Conservation (phyloP, 2,888 invertebrate species). For the Brachycybe producta region DNA sequence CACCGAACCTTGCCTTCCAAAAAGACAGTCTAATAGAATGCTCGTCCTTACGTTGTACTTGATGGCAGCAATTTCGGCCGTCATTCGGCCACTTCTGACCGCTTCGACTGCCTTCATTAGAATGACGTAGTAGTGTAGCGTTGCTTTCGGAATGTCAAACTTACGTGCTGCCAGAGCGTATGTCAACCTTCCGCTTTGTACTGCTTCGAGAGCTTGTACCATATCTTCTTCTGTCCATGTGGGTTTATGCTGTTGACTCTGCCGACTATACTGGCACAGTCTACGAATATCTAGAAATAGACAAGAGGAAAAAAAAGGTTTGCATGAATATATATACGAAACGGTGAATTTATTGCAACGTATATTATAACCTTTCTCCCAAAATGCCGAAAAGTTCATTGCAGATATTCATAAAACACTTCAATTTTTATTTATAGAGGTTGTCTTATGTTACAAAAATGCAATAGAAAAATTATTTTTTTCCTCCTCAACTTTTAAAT, state of each 20-base stretch:
- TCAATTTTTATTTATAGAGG: too few species aligned
- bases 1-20: slow-evolving; percentile 14
- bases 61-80: slow-evolving; percentile 21
- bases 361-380: too few species aligned
- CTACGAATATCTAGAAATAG: slow-evolving; percentile 20
- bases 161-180: slow-evolving; percentile 71
- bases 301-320: background rate
- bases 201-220: slow-evolving; percentile 29
- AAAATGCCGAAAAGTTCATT: too few species aligned
- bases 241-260: slow-evolving; percentile 20
- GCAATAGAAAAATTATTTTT: too few species aligned
- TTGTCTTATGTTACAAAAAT: too few species aligned
- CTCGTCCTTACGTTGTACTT: slow-evolving; percentile 20
- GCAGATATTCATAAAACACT: too few species aligned
- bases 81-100: slow-evolving; percentile 20
- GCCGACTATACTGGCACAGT: slow-evolving; percentile 20
- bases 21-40: slow-evolving; percentile 20
- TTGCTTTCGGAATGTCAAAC: slow-evolving; percentile 89
- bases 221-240: slow-evolving; percentile 22
- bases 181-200: slow-evolving; percentile 27
- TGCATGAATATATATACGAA: background rate
- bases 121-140: slow-evolving; percentile 31
- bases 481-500: too few species aligned
- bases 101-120: slow-evolving; percentile 21
- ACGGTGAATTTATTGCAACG: background rate